Evolutionary conservation across 2,113 vertebrate species (phyloP).

Genomic region (Delphinapterus leucas): DNA sequence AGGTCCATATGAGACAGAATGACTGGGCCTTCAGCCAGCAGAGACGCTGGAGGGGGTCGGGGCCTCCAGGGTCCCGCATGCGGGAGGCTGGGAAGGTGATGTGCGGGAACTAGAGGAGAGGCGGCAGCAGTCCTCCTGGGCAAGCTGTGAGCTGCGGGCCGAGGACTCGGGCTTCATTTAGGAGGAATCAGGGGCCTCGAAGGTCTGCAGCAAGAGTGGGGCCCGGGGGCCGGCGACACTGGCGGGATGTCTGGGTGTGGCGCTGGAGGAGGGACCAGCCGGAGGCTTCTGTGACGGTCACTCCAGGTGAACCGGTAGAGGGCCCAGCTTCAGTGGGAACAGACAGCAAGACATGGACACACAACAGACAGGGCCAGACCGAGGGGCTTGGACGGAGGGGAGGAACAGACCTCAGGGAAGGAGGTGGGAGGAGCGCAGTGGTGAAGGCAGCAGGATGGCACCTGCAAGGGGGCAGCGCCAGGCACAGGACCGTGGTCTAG

Average conservation of each 20-base stretch:
- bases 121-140: background rate
- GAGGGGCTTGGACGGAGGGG: accelerated
- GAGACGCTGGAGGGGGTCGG: background rate
- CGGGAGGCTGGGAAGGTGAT: background rate
- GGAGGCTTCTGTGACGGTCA: background rate
- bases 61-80: accelerated
- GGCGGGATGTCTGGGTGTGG: background rate
- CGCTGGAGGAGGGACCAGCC: background rate
- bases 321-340: background rate
- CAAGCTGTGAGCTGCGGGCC: background rate
- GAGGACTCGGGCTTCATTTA: background rate
- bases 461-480: background rate
- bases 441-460: too few relatives aligned
- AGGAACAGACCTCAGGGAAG: too few relatives aligned
- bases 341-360: background rate
- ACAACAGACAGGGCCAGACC: background rate
- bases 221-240: background rate
- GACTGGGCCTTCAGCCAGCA: background rate
- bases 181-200: background rate
- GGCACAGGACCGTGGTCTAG: background rate
- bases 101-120: background rate
- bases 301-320: background rate
- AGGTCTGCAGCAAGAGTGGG: background rate
- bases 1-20: background rate
- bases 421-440: too few relatives aligned